phyloP scores from a whole-genome alignment of 2,888 invertebrate species.

The Morpho deidamia region DNA sequence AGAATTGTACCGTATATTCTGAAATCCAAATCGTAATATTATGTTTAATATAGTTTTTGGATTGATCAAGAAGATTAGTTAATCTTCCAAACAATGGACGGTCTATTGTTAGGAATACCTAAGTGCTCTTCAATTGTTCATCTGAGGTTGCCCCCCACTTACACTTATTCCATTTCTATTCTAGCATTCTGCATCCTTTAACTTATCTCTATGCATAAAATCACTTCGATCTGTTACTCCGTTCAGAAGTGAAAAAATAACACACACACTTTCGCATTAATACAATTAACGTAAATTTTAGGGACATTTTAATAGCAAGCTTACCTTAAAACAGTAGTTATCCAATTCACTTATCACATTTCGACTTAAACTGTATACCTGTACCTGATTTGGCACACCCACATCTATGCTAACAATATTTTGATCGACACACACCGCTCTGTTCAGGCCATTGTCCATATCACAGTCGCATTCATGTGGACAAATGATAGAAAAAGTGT shows the following conservation, averaged over 20 bases:
- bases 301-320: not conserved
- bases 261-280: too few relatives aligned
- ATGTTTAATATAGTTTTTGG: not conserved
- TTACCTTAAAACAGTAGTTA: slow-evolving; percentile 79
- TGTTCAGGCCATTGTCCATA: slow-evolving; percentile 62
- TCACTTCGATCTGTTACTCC: too few relatives aligned
- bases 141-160: too few relatives aligned
- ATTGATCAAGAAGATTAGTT: too few relatives aligned
- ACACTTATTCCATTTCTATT: too few relatives aligned
- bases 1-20: slow-evolving; percentile 69
- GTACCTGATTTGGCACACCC: slow-evolving; percentile 77
- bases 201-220: too few relatives aligned
- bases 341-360: slow-evolving; percentile 81
- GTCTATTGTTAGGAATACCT: too few relatives aligned
- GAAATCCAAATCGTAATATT: slow-evolving; percentile 31
- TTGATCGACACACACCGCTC: slow-evolving; percentile 75
- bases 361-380: slow-evolving; percentile 79
- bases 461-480: slow-evolving; percentile 78
- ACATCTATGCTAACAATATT: slow-evolving; percentile 78
- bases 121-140: too few relatives aligned
- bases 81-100: too few relatives aligned
- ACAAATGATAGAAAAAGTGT: slow-evolving; percentile 38
- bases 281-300: not conserved
- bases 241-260: too few relatives aligned
- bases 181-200: too few relatives aligned